Conservation (phyloP, 2,113 vertebrate genomes). For the Hippocampus zosterae region DNA sequence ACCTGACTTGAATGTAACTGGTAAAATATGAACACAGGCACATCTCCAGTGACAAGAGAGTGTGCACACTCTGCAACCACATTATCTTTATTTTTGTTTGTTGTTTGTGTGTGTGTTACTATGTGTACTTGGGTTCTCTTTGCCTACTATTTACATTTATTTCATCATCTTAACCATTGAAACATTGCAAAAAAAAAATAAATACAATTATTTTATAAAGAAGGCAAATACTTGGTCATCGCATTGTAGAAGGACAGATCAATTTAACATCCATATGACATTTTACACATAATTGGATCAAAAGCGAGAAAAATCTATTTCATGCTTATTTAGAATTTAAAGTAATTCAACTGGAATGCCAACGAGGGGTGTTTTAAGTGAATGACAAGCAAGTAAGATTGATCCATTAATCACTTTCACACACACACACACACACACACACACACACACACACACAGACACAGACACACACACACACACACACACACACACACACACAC, state of each 20-base stretch:
- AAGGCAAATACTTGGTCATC: no score
- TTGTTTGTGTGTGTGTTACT: no score
- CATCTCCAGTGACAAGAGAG: no score
- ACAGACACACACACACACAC: background rate
- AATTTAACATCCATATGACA: background rate
- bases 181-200: no score
- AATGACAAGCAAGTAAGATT: constrained; percentile 7
- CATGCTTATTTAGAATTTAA: constrained; percentile 9
- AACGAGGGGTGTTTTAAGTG: background rate
- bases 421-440: background rate
- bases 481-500: background rate
- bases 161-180: no score
- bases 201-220: no score
- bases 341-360: constrained; percentile 12
- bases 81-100: no score
- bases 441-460: background rate
- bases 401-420: constrained; percentile 13
- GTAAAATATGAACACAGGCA: no score
- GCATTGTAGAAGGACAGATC: background rate
- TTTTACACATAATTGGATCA: background rate
- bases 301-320: background rate
- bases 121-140: no score
- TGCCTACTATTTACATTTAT: no score
- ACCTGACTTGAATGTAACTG: no score
- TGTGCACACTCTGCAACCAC: no score